phyloP scores from a whole-genome alignment of 2,888 invertebrate species.

The Agonum fuliginosum region DNA sequence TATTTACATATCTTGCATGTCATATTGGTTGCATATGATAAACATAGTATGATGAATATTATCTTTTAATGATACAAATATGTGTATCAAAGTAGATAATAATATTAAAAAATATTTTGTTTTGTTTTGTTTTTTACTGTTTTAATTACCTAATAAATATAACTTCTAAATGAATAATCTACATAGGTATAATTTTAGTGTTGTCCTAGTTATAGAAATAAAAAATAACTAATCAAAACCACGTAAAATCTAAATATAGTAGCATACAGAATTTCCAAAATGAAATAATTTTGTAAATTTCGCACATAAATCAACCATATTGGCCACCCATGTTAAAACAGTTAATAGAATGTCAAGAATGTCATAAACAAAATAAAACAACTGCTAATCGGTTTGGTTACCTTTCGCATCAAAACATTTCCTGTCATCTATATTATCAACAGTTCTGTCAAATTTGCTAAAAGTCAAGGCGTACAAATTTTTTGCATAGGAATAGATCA shows the following conservation, averaged over 20 bases:
- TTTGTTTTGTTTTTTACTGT: no score
- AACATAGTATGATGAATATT: no score
- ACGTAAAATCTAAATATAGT: no score
- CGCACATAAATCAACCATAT: neutral
- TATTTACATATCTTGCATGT: neutral
- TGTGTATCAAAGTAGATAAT: no score
- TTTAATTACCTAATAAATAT: no score
- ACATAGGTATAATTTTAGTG: no score
- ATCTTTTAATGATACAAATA: no score
- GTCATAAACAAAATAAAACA: conserved; percentile 13
- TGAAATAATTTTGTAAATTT: neutral
- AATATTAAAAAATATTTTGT: no score
- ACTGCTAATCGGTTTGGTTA: neutral
- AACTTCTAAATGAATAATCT: no score
- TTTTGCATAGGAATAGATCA: neutral
- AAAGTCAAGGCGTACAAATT: neutral
- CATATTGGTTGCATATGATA: no score
- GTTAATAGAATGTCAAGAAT: conserved; percentile 12
- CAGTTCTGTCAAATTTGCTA: conserved; percentile 7
- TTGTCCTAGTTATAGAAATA: no score
- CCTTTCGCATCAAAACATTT: neutral
- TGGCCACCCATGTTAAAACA: conserved; percentile 20
- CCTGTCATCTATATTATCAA: neutral
- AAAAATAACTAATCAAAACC: no score
- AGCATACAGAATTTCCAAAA: conserved; percentile 24